Evolutionary conservation across 2,797 vertebrate genomes (phyloP), one percentile per base, ranked within the genome.

Genomic region (Anabas testudineus): DNA sequence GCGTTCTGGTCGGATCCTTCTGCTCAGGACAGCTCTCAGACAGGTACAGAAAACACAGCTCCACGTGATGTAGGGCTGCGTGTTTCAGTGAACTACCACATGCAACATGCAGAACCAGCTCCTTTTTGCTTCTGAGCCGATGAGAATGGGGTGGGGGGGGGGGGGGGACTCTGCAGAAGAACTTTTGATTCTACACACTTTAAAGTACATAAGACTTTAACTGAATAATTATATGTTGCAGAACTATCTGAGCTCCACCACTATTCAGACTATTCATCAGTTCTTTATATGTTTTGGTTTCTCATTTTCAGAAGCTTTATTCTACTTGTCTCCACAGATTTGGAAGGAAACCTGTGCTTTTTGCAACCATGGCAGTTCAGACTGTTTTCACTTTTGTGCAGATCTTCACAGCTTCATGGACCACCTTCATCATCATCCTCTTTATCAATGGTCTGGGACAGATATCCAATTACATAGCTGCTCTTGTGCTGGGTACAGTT

Each of bases 401-500:
- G 85, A 41, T 94, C 67, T 96, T 96, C 85, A 95, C 95, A 1
- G 87, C 78, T 45, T 96, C 90, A 67, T 97, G 94, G 88, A 90
- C 91, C 46, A 91, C 95, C 86, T 96, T 95, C 75, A 73, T 32
- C 21, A 47, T 94, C 68, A 82, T 97, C 18, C 93, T 95, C 83
- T 69, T 96, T 78, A 72, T 96, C 53, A 93, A 89, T 10, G 96
- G 95, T 74, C 87, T 96, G 86, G 96, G 96, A 26, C 94, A 96
- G 84, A 94, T 95, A 36, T 96, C 95, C 37, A 96, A 96, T 91
- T 97, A 94, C n/a, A 91, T 96, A 67, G 91, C 95, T 68, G 95
- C 95, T 0, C 95, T 96, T 87, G 95, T 97, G 78, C 90, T 96
- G 45, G 96, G 96, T 96, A 76, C 19, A 30, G 37, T 3, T 52